Conservation (phyloP, 2,797 vertebrate species). For the Brachyalestes nurse region DNA sequence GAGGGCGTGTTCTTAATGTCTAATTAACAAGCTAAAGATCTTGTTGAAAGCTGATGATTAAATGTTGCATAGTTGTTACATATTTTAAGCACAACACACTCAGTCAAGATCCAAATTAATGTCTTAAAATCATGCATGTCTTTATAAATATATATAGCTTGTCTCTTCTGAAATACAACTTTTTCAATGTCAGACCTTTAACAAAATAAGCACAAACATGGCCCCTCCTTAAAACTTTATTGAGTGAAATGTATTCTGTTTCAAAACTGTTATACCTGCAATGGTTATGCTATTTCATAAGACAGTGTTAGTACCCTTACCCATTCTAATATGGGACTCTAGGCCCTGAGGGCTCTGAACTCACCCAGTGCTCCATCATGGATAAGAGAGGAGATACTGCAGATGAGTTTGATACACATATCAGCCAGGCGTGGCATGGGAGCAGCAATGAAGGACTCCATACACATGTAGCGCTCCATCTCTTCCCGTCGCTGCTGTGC, state of each 20-base stretch:
- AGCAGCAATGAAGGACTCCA: conserved; percentile 83
- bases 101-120: too few species aligned
- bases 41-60: too few species aligned
- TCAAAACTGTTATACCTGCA: background rate
- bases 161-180: too few species aligned
- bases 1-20: too few species aligned
- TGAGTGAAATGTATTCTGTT: background rate
- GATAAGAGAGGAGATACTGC: conserved; percentile 85
- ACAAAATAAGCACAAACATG: too few species aligned
- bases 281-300: background rate
- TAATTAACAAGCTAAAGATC: too few species aligned
- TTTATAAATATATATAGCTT: too few species aligned
- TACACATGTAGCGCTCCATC: conserved; percentile 83
- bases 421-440: conserved; percentile 78
- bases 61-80: too few species aligned
- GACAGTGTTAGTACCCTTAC: background rate
- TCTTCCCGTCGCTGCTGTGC: conserved; percentile 74
- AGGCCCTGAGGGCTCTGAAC: conserved; percentile 52
- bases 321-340: background rate
- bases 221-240: too few species aligned
- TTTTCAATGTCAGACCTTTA: too few species aligned
- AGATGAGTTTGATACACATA: conserved; percentile 82
- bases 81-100: too few species aligned
- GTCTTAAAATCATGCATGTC: too few species aligned
- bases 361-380: conserved; percentile 82